Percentiles rank a stretch among this genome's conserved stretches.
phyloP scores from a whole-genome alignment of 2,113 vertebrate species.

The Isichthys henryi region DNA sequence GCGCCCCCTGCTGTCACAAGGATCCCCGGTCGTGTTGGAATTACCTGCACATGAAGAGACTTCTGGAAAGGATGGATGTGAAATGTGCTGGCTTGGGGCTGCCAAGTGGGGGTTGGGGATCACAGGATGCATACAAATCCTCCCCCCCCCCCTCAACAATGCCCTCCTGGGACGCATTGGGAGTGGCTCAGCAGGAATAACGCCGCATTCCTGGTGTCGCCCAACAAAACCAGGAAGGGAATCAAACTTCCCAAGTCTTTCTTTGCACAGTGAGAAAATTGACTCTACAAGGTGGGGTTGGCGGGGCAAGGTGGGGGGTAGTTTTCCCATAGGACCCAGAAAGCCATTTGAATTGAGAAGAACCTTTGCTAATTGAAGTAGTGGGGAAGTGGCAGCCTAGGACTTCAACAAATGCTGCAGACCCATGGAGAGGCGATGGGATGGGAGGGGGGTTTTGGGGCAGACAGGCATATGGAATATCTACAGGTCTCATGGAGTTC shows the following conservation, averaged over 20 bases:
- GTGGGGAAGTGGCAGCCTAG: background rate
- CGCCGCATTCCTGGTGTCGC: slow-evolving; percentile 32
- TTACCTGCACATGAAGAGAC: no score
- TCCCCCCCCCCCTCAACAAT: slow-evolving; percentile 16
- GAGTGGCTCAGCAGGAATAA: slow-evolving; percentile 36
- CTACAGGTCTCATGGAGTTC: background rate
- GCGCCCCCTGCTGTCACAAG: background rate
- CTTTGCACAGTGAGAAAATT: slow-evolving; percentile 27
- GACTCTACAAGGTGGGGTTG: slow-evolving; percentile 23
- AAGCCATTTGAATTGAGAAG: background rate
- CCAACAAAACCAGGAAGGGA: slow-evolving; percentile 29
- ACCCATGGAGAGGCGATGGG: background rate
- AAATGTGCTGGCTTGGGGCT: background rate
- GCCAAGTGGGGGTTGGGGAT: slow-evolving; percentile 2
- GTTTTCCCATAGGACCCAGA: background rate
- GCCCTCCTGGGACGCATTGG: slow-evolving; percentile 18
- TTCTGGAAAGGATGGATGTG: background rate
- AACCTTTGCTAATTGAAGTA: background rate
- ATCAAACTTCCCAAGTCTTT: slow-evolving; percentile 30
- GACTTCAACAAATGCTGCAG: background rate
- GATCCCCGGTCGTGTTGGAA: slow-evolving; percentile 14
- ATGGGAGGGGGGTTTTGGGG: background rate
- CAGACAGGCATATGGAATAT: background rate
- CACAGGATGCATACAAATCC: slow-evolving; percentile 7
- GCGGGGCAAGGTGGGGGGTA: background rate